Base-by-base conservation (phyloP, 53 echinoderm and acorn worm species). In the Apostichopus leukothele region DNA sequence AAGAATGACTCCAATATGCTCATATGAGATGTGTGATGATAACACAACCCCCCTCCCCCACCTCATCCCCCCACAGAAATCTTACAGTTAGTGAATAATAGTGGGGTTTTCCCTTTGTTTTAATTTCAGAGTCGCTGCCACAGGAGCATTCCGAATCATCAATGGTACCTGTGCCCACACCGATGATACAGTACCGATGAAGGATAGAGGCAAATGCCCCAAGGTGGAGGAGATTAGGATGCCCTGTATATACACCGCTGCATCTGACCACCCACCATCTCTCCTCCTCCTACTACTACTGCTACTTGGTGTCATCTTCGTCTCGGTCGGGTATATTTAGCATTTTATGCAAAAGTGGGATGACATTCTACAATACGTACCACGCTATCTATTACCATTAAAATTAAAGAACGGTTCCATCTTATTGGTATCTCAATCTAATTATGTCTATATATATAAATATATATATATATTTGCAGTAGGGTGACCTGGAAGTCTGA, bases 161-260 rank as follows among this genome's bases (percentile, higher is more conserved):
- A 98, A 98, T 19, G 98, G 98, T 16, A 96, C 98, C 16, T 98
- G 98, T 75, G 98, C 94, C 51, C 98, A 98, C 93, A 93, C 84
- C 13, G 98, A 98, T 75, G 95, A 94, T 60, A 89, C 93, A 9
- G 88, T 89, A 9, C 91, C 95, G 54, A 81, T 98, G 53, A 95
- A 91, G 9, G 88, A 83, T 18, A 91, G 93, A 57, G 91, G 94
- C 67, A 94, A 94, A 75, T 98, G 98, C 76, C 95, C 98, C 39
- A 67, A 67, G 9, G 85, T 85, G 4, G 85, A 50, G 67, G 85
- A 85, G 21, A 85, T 85, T 13, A 67, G 12, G 5, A 85, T 85
- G 67, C 63, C 63, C 66, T 85, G 85, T 51, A 63, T 27, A 5
- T 85, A 85, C 51, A 67, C 67, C 16, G 16, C 67, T 39, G 85